A percentile compares a stretch with the other conserved stretches of the same genome.
Evolutionary conservation across 1,140 invertebrate genomes (phyloP).

Genomic region (Leptopilina boulardi): DNA sequence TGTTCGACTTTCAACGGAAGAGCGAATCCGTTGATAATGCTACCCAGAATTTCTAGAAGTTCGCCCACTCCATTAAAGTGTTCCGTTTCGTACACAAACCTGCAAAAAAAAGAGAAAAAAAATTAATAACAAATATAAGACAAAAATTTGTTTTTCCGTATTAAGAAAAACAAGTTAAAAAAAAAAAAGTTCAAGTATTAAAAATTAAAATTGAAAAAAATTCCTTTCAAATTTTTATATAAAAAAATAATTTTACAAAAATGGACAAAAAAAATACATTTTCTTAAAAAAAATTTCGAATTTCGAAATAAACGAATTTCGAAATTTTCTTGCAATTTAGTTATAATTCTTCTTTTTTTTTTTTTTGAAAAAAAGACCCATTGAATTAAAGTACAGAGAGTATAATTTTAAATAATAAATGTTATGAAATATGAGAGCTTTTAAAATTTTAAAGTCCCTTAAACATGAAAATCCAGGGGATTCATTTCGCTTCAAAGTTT

Average conservation of each 20-base stretch:
- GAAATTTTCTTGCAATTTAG: too few species aligned
- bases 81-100: slow-evolving; percentile 99
- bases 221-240: too few species aligned
- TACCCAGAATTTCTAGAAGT: slow-evolving; percentile 98
- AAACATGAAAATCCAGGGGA: background rate
- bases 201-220: too few species aligned
- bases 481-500: slow-evolving; percentile 1
- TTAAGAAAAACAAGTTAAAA: too few species aligned
- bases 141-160: background rate
- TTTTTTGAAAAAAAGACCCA: background rate
- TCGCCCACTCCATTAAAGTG: slow-evolving; percentile 99
- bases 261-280: too few species aligned
- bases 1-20: slow-evolving; percentile 97
- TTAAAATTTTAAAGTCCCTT: background rate
- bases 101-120: too few species aligned
- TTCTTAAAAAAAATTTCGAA: too few species aligned
- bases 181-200: too few species aligned
- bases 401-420: background rate
- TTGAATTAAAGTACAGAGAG: background rate
- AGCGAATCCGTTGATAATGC: slow-evolving; percentile 99
- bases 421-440: background rate
- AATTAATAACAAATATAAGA: slow-evolving; percentile 47
- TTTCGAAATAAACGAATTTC: too few species aligned
- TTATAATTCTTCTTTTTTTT: background rate
- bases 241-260: too few species aligned